Evolutionary conservation across 1,140 invertebrate species (phyloP).

Genomic region (Parasteatoda tepidariorum): DNA sequence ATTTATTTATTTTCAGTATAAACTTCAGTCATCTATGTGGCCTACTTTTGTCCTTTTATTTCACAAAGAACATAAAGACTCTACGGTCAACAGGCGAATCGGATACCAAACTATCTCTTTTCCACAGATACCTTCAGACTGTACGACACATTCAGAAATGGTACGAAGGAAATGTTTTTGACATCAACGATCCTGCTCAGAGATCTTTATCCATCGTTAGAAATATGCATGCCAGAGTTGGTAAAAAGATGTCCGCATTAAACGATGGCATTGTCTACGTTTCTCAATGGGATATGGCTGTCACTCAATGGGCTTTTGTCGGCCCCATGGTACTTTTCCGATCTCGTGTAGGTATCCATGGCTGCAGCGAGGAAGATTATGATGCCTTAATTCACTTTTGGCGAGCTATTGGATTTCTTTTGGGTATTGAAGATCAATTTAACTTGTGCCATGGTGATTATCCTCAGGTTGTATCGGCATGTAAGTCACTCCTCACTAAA

Average conservation of each 20-base stretch:
- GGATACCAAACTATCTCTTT: constrained; percentile 73
- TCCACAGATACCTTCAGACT: constrained; percentile 81
- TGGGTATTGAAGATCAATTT: constrained; percentile 84
- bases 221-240: constrained; percentile 68
- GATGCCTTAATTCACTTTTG: constrained; percentile 85
- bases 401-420: constrained; percentile 81
- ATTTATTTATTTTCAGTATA: constrained; percentile 42
- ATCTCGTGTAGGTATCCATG: constrained; percentile 74
- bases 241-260: constrained; percentile 23
- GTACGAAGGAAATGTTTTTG: constrained; percentile 77
- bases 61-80: constrained; percentile 62
- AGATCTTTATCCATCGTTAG: constrained; percentile 70
- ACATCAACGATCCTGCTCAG: constrained; percentile 67
- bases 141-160: constrained; percentile 78
- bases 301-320: constrained; percentile 80
- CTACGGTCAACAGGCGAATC: constrained; percentile 70
- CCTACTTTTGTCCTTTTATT: constrained; percentile 60
- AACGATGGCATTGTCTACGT: constrained; percentile 65
- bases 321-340: constrained; percentile 79
- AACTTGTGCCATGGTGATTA: constrained; percentile 73
- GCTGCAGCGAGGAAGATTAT: constrained; percentile 72
- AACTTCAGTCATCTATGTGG: constrained; percentile 61
- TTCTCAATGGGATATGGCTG: constrained; percentile 83
- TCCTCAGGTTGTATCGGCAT: constrained; percentile 65
- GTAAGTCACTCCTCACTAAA: neutral